Evolutionary conservation across 1,140 invertebrate genomes (phyloP).

Genomic region (Nasonia longicornis): DNA sequence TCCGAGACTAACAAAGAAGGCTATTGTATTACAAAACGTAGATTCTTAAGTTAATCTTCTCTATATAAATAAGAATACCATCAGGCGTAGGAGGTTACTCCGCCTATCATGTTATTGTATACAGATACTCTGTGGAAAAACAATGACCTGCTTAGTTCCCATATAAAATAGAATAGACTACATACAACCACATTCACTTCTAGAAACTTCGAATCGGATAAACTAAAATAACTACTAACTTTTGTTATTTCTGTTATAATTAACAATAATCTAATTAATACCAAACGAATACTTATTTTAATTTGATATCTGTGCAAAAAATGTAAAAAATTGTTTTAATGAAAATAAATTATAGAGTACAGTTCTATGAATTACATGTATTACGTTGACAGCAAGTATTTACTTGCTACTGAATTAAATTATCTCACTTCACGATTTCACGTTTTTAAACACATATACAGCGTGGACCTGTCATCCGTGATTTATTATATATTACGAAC

Average conservation of each 20-base stretch:
- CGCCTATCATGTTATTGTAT: neutral
- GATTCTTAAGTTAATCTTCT: neutral
- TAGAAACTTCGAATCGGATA: neutral
- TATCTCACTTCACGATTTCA: conserved; percentile 23
- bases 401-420: conserved; percentile 9
- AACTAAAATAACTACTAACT: no score
- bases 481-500: neutral
- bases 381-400: conserved; percentile 8
- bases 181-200: neutral
- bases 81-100: neutral
- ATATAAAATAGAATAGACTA: neutral
- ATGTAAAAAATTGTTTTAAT: neutral
- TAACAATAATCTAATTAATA: no score
- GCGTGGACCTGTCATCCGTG: neutral
- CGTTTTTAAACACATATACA: neutral
- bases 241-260: no score
- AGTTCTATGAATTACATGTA: neutral
- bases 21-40: neutral
- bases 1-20: neutral
- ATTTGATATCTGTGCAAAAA: no score
- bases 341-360: neutral
- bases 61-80: neutral
- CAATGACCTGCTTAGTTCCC: neutral
- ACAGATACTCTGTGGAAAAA: neutral
- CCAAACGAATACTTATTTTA: no score